A percentile compares a stretch with the other conserved stretches of the same genome.
These are phyloP conservation scores for Gallinago undulata DNA, from an alignment of 2,113 vertebrate species.

Conservation along the genomic window DNA sequence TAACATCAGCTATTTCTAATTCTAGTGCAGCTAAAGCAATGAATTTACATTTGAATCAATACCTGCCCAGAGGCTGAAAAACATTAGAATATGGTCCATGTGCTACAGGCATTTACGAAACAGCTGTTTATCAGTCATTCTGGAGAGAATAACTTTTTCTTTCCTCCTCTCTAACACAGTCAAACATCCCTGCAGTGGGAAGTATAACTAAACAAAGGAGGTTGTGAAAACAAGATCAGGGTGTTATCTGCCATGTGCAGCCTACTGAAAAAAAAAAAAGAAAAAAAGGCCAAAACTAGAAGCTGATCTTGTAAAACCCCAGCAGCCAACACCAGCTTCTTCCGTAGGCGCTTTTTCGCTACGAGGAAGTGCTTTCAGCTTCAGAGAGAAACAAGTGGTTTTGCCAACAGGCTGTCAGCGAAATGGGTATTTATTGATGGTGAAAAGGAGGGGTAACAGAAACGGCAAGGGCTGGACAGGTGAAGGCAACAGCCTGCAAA, in stretches of 20 bases:
- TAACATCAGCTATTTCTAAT: constrained; percentile 55
- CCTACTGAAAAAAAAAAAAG: neutral
- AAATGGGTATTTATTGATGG: neutral
- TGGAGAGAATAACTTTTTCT: neutral
- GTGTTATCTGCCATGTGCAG: neutral
- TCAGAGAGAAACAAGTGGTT: neutral
- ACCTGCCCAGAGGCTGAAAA: constrained; percentile 33
- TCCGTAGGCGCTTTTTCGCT: neutral
- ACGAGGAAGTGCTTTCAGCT: neutral
- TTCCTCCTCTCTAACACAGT: neutral
- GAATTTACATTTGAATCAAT: constrained; percentile 58
- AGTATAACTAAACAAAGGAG: constrained; percentile 13
- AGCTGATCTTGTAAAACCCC: neutral
- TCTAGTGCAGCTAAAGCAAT: constrained; percentile 24
- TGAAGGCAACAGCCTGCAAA: neutral
- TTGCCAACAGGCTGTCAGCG: neutral
- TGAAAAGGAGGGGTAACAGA: neutral
- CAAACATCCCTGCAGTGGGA: constrained; percentile 15
- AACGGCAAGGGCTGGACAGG: neutral
- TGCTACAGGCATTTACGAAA: neutral
- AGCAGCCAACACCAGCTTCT: neutral
- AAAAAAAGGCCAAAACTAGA: neutral
- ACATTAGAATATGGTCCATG: constrained; percentile 13
- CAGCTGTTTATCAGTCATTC: constrained; percentile 18
- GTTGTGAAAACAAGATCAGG: neutral